Evolutionary conservation across 2,113 vertebrate species (phyloP), one percentile per base, ranked within the genome.

Genomic region (Chauna torquata): DNA sequence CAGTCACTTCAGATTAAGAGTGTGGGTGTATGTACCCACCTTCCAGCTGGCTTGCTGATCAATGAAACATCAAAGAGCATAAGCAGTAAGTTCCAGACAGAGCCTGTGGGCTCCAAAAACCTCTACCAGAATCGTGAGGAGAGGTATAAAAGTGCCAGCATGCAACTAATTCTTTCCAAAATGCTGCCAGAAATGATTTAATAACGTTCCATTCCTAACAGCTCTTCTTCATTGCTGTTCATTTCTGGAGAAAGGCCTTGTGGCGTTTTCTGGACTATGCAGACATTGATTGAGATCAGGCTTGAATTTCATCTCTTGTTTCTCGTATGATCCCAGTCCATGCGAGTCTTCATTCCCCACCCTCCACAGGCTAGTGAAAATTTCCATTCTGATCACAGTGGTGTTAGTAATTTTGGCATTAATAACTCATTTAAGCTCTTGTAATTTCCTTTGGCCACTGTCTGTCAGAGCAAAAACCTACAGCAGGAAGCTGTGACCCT

Each of bases 101-200:
- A 94, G 81, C 52, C 74, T 19, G 6, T 8, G 58, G 62, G 62
- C 82, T 91, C 92, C 87, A 72, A 38, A 94, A 93, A 36, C 62
- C 28, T 69, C 44, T 32, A 82, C 87, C 52, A 93, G 68, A 77
- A 80, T 50, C 0, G 1, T 88, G 72, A 96, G 50, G 58, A 49
- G 85, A 88, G 85, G 79, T 59, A 69, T 58, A 8, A 47, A 92
- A 94, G 95, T 93, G 92, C 82, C 93, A 94, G 47, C 64, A 50
- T 83, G 70, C 94, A 96, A 95, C 50, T 93, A 92, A 87, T 88
- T 94, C 75, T 93, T 93, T 92, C 92, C 88, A 92, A 93, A 93
- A 86, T 81, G 62, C 85, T 96, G 90, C 93, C 88, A 93, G 88
- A 70, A 94, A 68, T 94, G 19, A 96, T 94, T 90, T 94, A 93